Evolutionary conservation across 2,888 invertebrate species (phyloP).

Genomic region (Hoplodrina blanda): DNA sequence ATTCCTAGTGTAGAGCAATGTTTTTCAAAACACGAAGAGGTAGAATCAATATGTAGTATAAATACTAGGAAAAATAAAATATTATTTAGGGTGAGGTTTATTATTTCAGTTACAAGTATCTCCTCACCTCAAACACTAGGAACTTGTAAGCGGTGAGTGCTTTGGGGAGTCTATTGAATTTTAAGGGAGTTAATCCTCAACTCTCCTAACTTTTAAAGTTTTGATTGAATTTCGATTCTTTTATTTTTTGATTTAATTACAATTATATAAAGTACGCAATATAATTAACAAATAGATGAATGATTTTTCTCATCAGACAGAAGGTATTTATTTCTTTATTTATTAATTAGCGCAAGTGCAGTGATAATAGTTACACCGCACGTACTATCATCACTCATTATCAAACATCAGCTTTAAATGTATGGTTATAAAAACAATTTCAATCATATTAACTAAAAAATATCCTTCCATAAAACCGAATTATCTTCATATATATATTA

Average conservation of each 20-base stretch:
- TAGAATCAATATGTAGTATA: too few relatives aligned
- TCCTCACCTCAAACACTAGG: too few relatives aligned
- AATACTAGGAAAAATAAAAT: too few relatives aligned
- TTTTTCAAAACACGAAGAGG: too few relatives aligned
- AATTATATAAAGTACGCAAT: constrained; percentile 3
- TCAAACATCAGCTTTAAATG: constrained; percentile 13
- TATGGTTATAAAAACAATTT: constrained; percentile 30
- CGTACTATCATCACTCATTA: constrained; percentile 14
- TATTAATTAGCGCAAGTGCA: neutral
- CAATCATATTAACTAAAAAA: constrained; percentile 29
- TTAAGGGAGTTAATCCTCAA: too few relatives aligned
- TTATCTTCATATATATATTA: constrained; percentile 44
- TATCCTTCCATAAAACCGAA: constrained; percentile 35
- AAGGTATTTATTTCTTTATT: too few relatives aligned
- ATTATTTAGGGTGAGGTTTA: neutral
- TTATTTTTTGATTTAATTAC: constrained; percentile 1
- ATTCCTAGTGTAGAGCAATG: too few relatives aligned
- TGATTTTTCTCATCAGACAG: neutral
- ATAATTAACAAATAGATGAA: neutral
- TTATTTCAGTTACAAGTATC: constrained; percentile 11
- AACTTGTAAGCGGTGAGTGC: too few relatives aligned
- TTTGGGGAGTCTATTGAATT: too few relatives aligned
- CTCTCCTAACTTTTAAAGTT: too few relatives aligned
- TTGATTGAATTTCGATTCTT: neutral
- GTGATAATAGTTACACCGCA: neutral